A percentile compares a stretch with the other conserved stretches of the same genome.
These are phyloP conservation scores for Fregata magnificens DNA, from an alignment of 2,113 vertebrate species.

Conservation along the genomic window DNA sequence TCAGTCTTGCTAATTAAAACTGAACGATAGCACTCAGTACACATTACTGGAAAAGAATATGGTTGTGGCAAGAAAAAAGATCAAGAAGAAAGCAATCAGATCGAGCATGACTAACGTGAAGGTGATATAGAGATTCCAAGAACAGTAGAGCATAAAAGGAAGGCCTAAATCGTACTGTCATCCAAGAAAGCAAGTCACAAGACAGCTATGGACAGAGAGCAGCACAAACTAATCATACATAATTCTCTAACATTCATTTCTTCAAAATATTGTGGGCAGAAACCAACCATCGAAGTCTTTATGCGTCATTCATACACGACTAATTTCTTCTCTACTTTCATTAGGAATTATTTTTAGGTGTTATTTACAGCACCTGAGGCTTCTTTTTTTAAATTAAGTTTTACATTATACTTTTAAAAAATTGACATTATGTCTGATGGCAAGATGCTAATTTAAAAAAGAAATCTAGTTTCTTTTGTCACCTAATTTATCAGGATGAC, in stretches of 20 bases:
- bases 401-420: not conserved
- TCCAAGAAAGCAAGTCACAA: not conserved
- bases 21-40: not conserved
- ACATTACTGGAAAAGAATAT: not conserved
- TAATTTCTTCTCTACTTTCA: not conserved
- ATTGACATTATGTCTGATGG: not conserved
- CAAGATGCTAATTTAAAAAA: not conserved
- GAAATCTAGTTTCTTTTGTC: not conserved
- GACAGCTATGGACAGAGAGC: not conserved
- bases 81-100: not conserved
- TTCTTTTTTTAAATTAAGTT: not conserved
- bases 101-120: accelerated
- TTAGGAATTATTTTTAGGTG: not conserved
- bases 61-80: not conserved
- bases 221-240: not conserved
- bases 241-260: not conserved
- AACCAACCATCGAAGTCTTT: not conserved
- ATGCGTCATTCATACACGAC: not conserved
- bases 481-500: not conserved
- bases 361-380: not conserved
- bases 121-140: not conserved
- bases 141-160: not conserved
- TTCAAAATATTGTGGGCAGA: not conserved
- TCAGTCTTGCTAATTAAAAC: not conserved
- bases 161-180: not conserved